Conservation (phyloP, 1,140 invertebrate genomes). For the Meloidogyne hapla region DNA sequence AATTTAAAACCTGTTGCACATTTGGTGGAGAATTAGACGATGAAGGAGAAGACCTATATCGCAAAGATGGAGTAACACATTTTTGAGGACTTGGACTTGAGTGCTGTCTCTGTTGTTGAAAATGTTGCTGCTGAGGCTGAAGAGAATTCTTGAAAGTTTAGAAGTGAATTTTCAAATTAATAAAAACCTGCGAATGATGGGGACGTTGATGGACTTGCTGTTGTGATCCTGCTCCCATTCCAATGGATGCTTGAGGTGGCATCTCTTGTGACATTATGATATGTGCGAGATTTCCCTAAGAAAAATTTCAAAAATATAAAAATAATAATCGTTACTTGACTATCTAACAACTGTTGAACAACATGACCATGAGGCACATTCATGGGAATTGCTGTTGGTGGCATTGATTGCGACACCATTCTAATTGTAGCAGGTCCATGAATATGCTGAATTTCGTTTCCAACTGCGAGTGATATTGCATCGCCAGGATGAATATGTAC, state of each 20-base stretch:
- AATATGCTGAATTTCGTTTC: conserved; percentile 57
- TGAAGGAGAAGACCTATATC: not conserved
- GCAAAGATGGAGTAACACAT: not conserved
- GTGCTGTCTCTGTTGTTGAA: not conserved
- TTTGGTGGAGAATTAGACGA: not conserved
- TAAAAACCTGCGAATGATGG: not conserved
- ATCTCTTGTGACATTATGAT: conserved; percentile 52
- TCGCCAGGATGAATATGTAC: conserved; percentile 58
- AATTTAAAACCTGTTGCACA: not conserved
- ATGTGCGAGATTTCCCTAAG: conserved; percentile 47
- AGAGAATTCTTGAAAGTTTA: not conserved
- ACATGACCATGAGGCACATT: conserved; percentile 54
- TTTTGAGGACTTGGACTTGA: not conserved
- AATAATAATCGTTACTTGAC: conserved; percentile 29
- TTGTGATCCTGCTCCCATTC: not conserved
- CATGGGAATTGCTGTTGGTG: conserved; percentile 50
- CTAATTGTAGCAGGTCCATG: conserved; percentile 56
- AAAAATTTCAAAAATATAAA: conserved; percentile 28
- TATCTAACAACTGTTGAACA: conserved; percentile 52
- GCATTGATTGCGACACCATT: conserved; percentile 53
- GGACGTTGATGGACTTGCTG: not conserved
- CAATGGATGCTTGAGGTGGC: conserved; percentile 7
- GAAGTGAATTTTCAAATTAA: not conserved
- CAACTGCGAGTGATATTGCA: conserved; percentile 48
- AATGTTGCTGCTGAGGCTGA: not conserved